Evolutionary conservation across 2,888 invertebrate species (phyloP), one percentile per base, ranked within the genome.

Genomic region (Chironomus riparius): DNA sequence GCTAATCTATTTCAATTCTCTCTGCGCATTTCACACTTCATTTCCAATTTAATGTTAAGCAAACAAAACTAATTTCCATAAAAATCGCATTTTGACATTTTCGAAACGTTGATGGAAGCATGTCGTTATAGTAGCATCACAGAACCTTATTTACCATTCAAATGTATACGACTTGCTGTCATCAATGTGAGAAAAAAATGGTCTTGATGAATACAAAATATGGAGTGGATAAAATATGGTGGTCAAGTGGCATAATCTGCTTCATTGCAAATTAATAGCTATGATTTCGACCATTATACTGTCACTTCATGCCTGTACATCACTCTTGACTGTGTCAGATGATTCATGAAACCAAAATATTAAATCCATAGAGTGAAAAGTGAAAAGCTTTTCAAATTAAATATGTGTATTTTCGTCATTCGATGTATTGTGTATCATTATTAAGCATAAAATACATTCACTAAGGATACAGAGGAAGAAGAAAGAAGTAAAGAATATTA

Each of bases 81-180:
- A 65, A 65, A 65, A 65, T 18, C 15, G n/a, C 56, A 56, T 18
- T 56, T 15, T 56, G 15, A 56, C 56, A 56, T 56, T 56, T 56
- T 56, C 38, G 10, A 2, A 18, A 56, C 10, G 28, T 68, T 38
- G 38, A 22, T 68, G 68, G 28, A 3, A 68, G 5, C 68, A 68
- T 24, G 13, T 6, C 15, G 28, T 3, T 68, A 68, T 28, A 68
- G 68, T 68, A 68, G 68, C 68, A 68, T 68, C 68, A 68, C 68
- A 68, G 38, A 38, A 38, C 38, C 38, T 38, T 38, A 38, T 38
- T 10, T 2, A 38, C 38, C 38, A 38, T 38, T 5, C 7, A 38
- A 38, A 10, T 38, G 22, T 18, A 38, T 10, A 38, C 38, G 38
- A 38, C 38, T 10, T 38, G 38, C 38, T 38, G 38, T 38, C 38